These are phyloP conservation scores for Tapera naevia DNA, from an alignment of 2,797 vertebrate species.

Conservation along the genomic window DNA sequence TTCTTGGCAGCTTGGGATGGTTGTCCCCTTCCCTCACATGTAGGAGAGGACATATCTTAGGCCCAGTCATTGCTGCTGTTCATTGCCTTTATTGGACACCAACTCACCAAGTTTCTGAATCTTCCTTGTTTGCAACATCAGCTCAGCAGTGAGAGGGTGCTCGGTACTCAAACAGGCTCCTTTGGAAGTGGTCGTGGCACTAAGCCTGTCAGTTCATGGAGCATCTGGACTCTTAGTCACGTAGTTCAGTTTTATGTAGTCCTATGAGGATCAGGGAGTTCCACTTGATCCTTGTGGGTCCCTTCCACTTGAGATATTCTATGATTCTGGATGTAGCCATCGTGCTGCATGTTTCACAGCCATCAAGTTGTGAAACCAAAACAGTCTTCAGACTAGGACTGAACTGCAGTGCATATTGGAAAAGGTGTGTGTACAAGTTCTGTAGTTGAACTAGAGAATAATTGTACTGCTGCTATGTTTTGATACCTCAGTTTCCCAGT, in stretches of 20 bases:
- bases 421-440: background rate
- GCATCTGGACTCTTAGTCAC: background rate
- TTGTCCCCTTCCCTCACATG: background rate
- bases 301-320: background rate
- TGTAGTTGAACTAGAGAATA: background rate
- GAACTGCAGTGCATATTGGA: rapidly evolving
- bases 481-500: background rate
- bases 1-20: background rate
- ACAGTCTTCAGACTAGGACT: background rate
- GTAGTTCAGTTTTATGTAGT: background rate
- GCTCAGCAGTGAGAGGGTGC: background rate
- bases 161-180: background rate
- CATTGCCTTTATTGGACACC: background rate
- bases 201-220: background rate
- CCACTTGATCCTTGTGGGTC: background rate
- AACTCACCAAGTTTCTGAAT: background rate
- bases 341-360: background rate
- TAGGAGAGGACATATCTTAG: rapidly evolving
- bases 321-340: background rate
- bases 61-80: background rate
- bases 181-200: background rate
- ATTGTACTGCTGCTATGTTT: background rate
- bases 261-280: background rate
- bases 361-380: background rate
- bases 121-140: rapidly evolving